These are phyloP conservation scores for Danaus chrysippus DNA, from an alignment of 2,888 invertebrate genomes.

Conservation along the genomic window DNA sequence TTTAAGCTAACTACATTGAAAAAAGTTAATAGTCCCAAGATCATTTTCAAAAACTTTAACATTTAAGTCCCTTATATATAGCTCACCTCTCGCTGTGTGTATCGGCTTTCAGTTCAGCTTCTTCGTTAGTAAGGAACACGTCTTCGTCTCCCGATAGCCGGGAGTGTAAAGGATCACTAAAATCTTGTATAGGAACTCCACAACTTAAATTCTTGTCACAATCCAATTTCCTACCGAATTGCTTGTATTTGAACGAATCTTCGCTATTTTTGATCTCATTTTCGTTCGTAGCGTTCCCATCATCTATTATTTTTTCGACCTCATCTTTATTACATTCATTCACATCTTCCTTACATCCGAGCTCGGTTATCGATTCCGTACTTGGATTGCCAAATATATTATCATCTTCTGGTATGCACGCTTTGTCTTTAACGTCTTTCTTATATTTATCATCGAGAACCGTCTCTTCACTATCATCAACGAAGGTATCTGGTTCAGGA, in stretches of 20 bases:
- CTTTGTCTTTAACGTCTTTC: conserved; percentile 34
- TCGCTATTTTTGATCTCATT: conserved; percentile 7
- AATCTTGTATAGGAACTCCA: conserved; percentile 83
- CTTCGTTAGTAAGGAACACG: conserved; percentile 68
- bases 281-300: background rate
- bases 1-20: too few species aligned
- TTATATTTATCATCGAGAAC: conserved; percentile 52
- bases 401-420: conserved; percentile 29
- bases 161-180: conserved; percentile 89
- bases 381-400: conserved; percentile 28
- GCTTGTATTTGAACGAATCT: conserved; percentile 48
- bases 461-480: conserved; percentile 48
- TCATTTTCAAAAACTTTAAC: too few species aligned
- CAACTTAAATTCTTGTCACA: conserved; percentile 65
- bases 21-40: too few species aligned
- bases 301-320: conserved; percentile 10
- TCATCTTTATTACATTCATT: conserved; percentile 8
- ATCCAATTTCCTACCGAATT: conserved; percentile 53
- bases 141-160: conserved; percentile 69
- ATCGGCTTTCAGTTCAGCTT: conserved; percentile 60
- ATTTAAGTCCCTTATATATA: too few species aligned
- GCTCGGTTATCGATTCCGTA: conserved; percentile 18
- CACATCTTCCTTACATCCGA: background rate
- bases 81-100: conserved; percentile 61
- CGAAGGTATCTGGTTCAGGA: conserved; percentile 68